Evolutionary conservation across 1,140 invertebrate genomes (phyloP), one percentile per base, ranked within the genome.

Genomic region (Pararge aegeria): DNA sequence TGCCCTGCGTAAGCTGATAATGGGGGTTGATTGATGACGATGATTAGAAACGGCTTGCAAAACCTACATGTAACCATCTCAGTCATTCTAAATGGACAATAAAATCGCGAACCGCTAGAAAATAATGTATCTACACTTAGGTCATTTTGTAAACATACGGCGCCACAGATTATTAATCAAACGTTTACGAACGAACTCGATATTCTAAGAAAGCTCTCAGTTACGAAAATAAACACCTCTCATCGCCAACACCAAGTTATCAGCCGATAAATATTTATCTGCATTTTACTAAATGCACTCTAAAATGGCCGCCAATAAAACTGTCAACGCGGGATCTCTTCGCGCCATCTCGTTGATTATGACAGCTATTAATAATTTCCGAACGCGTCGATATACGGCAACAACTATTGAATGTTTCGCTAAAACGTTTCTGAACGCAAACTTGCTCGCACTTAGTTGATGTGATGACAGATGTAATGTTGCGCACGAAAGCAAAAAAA

Each of bases 241-340:
- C 46, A 49, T 49, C 46, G 46, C 46, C 16, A 70, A 70, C 66
- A 67, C 44, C 61, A 58, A 69, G 66, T 81, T 83, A 80, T 79
- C 70, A 46, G 66, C 50, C 61, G 67, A 80, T 87, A 84, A 83
- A 87, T 85, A 81, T 87, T 87, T 87, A 83, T 82, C 77, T 75
- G 68, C 75, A 68, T 86, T 34, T 83, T 83, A 86, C 83, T 75
- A 84, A 87, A 87, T 84, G 83, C 75, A 83, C 72, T 82, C 62
- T 71, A 77, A 86, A 76, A 85, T 82, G 70, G 78, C 60, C 29
- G 66, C 30, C 24, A 64, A 72, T 86, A 82, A 84, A 87, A 67
- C 84, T 83, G 83, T 88, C 84, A 72, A 55, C 83, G 63, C 29
- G 20, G 50, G 55, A 79, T 84, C 83, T 60, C 40, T 82, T 84